phyloP scores from a whole-genome alignment of 2,888 invertebrate species.

The Drosophila vallismaia region DNA sequence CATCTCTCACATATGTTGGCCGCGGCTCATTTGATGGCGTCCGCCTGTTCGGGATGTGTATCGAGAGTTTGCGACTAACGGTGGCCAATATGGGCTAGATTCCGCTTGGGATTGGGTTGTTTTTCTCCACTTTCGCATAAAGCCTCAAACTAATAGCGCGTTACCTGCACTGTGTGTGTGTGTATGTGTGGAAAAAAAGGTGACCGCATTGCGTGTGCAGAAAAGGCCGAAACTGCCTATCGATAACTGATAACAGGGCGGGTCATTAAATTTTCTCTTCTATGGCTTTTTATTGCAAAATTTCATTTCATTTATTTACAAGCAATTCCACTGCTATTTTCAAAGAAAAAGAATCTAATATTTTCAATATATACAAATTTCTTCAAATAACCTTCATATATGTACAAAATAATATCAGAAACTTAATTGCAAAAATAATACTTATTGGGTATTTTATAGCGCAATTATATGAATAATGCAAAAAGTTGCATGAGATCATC shows the following conservation, averaged over 20 bases:
- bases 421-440: too few species aligned
- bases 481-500: not conserved
- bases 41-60: not conserved
- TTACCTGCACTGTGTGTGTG: constrained; percentile 2
- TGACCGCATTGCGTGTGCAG: not conserved
- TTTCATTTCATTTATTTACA: too few species aligned
- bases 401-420: too few species aligned
- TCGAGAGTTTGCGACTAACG: constrained; percentile 4
- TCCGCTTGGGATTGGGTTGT: constrained; percentile 14
- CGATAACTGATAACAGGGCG: constrained; percentile 7
- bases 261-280: not conserved
- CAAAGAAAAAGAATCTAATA: too few species aligned
- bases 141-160: constrained; percentile 14
- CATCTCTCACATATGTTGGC: constrained; percentile 40
- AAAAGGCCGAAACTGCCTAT: not conserved
- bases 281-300: not conserved
- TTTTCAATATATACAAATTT: too few species aligned
- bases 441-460: too few species aligned
- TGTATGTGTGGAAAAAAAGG: constrained; percentile 3
- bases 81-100: not conserved
- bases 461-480: too few species aligned
- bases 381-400: too few species aligned
- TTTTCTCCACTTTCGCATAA: constrained; percentile 30
- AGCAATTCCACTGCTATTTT: too few species aligned
- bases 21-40: constrained; percentile 18